phyloP scores from a whole-genome alignment of 2,888 invertebrate genomes.

The Rotaria macrura region DNA sequence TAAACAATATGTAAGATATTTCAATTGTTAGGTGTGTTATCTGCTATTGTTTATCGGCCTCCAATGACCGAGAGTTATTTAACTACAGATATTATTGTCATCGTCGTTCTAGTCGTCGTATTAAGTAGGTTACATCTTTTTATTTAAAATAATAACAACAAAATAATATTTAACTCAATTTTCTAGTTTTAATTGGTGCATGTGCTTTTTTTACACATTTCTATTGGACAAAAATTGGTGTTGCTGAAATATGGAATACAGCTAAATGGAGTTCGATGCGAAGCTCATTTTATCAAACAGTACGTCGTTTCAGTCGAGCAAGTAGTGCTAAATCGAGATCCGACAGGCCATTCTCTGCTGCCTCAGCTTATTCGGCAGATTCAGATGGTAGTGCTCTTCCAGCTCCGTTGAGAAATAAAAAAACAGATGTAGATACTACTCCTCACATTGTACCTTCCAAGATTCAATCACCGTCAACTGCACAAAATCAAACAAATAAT shows the following conservation, averaged over 20 bases:
- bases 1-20: neutral
- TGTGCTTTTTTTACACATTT: constrained; percentile 8
- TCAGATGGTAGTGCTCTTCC: neutral
- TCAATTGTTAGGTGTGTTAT: neutral
- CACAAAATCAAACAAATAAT: too few species aligned
- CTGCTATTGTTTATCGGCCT: neutral
- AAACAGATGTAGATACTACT: neutral
- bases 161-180: neutral
- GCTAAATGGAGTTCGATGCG: constrained; percentile 20
- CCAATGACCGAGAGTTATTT: constrained; percentile 7
- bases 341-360: neutral
- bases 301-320: constrained; percentile 1
- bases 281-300: neutral
- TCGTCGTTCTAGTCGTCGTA: neutral
- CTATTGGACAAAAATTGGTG: constrained; percentile 15
- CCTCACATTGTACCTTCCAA: neutral
- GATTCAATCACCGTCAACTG: neutral
- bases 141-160: neutral
- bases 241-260: constrained; percentile 19
- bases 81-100: constrained; percentile 18
- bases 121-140: neutral
- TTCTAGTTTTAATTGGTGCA: neutral
- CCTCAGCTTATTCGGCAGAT: neutral
- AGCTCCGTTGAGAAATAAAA: neutral
- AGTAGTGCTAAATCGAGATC: neutral